Evolutionary conservation across 1,140 invertebrate genomes (phyloP).

Genomic region (Meloidogyne floridensis): DNA sequence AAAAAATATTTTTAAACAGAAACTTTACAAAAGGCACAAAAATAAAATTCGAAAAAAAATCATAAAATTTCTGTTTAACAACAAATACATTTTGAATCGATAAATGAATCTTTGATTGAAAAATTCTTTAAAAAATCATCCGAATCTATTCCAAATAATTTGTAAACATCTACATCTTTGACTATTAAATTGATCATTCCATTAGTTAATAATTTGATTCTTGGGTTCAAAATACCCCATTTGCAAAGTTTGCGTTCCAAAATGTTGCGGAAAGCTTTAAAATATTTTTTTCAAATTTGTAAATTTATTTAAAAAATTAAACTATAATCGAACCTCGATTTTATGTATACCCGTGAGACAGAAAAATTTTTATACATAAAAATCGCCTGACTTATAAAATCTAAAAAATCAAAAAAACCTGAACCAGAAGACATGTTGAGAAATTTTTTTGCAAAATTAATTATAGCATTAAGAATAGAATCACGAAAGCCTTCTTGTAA

Average conservation of each 20-base stretch:
- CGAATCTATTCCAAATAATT: not conserved
- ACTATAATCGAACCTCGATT: no score
- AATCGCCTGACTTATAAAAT: no score
- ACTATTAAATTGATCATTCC: conserved; percentile 40
- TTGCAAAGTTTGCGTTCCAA: conserved; percentile 5
- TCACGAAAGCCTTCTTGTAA: conserved; percentile 38
- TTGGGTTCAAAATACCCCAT: conserved; percentile 42
- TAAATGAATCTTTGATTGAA: not conserved
- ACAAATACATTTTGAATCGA: not conserved
- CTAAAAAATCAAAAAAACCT: conserved; percentile 28
- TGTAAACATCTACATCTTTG: not conserved
- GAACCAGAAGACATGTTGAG: conserved; percentile 12
- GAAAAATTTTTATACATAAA: no score
- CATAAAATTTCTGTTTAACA: not conserved
- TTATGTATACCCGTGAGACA: no score
- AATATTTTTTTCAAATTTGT: not conserved
- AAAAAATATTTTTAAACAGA: no score
- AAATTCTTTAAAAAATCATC: not conserved
- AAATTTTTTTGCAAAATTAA: conserved; percentile 39
- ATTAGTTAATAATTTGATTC: conserved; percentile 36
- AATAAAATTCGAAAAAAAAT: no score
- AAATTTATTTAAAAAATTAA: not conserved
- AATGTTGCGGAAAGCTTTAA: not conserved
- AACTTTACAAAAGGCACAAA: no score
- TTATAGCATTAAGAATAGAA: conserved; percentile 43